Evolutionary conservation across 2,888 invertebrate species (phyloP), one percentile per base, ranked within the genome.

Genomic region (Diploptera punctata): DNA sequence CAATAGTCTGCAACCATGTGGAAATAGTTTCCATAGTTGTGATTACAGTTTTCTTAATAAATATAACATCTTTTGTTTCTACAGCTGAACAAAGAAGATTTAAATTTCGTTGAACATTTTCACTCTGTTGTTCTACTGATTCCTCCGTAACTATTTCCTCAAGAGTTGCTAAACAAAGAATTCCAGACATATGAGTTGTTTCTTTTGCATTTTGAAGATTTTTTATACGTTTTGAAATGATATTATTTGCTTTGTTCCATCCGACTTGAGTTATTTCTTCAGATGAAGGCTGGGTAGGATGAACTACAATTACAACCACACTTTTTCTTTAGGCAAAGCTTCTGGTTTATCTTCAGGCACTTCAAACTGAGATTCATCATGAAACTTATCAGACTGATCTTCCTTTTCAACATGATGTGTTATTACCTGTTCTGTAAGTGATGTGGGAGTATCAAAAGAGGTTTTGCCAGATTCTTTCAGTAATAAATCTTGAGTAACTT

Each of bases 1-100:
- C 93, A 73, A 95, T 93, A 29, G 92, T 93, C 83, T 95, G 93
- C 54, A 95, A 81, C 93, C 94, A 94, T 16, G 91, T 90, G 0
- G 93, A 93, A 52, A 95, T 91, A 0, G 90, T 92, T 81, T 94
- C 93, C 61, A 94, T 90, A 0, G 93, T 89, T 24, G 90, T 89
- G 10, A 93, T 87, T 13, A 94, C 86, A 52, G 89, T 90, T 77
- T 88, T 89, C 81, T 93, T 92, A 49, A 91, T 87, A 16, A 87
- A 82, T 0, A 83, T 81, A 2, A 86, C 83, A 79, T 92, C 87
- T 47, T 87, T 85, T 74, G 81, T 83, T 65, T 87, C 83, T 13
- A 91, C 84, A 1, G 92, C 90, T 71, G 84, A 83, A 77, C 86
- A 86, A 5, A 92, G 80, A 70, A 86, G 84, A 61, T 85, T 81